Conservation (phyloP, 1,140 invertebrate species). For the Ostrea denselamellosa region DNA sequence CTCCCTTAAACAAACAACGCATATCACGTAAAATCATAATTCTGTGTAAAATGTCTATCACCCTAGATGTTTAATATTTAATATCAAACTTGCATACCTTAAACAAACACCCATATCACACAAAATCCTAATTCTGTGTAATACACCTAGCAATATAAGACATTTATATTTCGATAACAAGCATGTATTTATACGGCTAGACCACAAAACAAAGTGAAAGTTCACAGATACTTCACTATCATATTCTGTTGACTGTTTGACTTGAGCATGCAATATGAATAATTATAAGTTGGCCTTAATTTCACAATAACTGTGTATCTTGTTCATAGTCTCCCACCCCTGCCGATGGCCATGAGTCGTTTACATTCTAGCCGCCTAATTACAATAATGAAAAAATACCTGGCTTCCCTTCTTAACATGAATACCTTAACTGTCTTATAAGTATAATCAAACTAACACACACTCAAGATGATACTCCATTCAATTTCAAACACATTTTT, state of each 20-base stretch:
- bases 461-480: not conserved
- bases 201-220: too few species aligned
- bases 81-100: too few species aligned
- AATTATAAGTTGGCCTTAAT: not conserved
- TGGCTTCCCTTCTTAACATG: not conserved
- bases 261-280: not conserved
- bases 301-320: not conserved
- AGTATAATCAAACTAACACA: not conserved
- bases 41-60: not conserved
- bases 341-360: not conserved
- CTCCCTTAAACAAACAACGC: not conserved
- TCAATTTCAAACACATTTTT: not conserved
- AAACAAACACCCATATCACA: not conserved
- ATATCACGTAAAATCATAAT: not conserved
- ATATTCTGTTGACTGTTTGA: not conserved
- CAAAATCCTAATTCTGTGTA: not conserved
- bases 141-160: not conserved
- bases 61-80: not conserved
- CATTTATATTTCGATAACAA: too few species aligned
- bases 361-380: not conserved
- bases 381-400: constrained; percentile 10
- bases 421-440: not conserved
- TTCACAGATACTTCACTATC: too few species aligned
- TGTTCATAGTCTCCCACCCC: not conserved
- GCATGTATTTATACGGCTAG: too few species aligned